Evolutionary conservation across 2,113 vertebrate species (phyloP), one percentile per base, ranked within the genome.

Genomic region (Strix uralensis): DNA sequence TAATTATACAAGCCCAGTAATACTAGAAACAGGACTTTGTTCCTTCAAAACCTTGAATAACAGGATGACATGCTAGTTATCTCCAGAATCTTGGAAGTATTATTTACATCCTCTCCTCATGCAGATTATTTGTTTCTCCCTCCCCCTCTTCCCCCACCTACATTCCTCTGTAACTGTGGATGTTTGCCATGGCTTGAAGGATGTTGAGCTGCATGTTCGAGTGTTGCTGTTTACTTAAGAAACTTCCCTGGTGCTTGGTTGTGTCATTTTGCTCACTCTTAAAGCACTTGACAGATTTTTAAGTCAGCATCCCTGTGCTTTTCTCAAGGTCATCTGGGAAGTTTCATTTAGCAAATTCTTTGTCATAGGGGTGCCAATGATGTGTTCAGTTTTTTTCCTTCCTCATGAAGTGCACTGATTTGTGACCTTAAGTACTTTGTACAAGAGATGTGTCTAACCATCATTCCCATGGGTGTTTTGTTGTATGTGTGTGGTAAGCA

Each of bases 91-190:
- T 69, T 88, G 44, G 27, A 83, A 80, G 40, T 86, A 54, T 72
- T 90, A 79, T 92, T 88, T 73, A 88, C 57, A 57, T 90, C 74
- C 27, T 92, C 25, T 88, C 19, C 40, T 87, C 30, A 81, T 61
- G 38, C 22, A 67, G 69, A 57, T 73, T 82, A 79, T 80, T 85
- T 96, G n/a, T 58, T 86, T 80, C 80, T 90, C 42, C 26, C 40
- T 79, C 11, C 36, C 23, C 52, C 21, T 85, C 7, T 34, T 57
- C 9, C 46, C 19, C 44, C 51, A 69, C 80, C 63, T 67, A 38
- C 71, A 77, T 82, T 88, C 88, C 70, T 93, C 49, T 77, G 79
- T 69, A 94, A 19, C 3, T 38, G 71, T 95, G 92, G 74, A 83
- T 13, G 2, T 72, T 83, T 92, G 71, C 82, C 51, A 42, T 70